A percentile compares a stretch with the other conserved stretches of the same genome.
Evolutionary conservation across 2,797 vertebrate species (phyloP).

Genomic region (Spinus olivaceus): DNA sequence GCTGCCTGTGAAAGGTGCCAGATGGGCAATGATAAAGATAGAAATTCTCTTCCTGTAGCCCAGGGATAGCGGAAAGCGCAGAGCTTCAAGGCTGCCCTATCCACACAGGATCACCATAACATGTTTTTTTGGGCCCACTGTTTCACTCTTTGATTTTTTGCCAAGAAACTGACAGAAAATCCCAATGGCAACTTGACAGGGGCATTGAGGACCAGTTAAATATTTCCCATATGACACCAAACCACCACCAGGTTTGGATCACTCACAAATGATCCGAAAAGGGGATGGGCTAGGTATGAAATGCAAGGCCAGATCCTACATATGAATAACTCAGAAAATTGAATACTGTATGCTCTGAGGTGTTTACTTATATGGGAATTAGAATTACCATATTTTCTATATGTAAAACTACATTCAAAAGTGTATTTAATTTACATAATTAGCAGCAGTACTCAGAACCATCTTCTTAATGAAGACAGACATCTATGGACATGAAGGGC

Average conservation of each 20-base stretch:
- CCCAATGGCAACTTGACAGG: neutral
- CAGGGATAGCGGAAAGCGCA: neutral
- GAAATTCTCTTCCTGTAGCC: conserved; percentile 40
- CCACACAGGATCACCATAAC: neutral
- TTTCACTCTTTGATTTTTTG: neutral
- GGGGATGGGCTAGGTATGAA: neutral
- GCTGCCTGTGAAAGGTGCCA: conserved; percentile 49
- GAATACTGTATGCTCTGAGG: neutral
- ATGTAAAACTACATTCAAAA: neutral
- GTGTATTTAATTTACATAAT: neutral
- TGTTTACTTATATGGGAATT: neutral
- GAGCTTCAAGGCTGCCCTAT: neutral
- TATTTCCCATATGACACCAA: neutral
- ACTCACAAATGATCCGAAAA: neutral
- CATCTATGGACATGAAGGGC: neutral
- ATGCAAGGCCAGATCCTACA: neutral
- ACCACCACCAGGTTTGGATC: neutral
- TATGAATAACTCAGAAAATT: neutral
- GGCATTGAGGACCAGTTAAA: neutral
- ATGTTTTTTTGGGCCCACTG: neutral
- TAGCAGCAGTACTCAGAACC: neutral
- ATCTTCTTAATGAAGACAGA: neutral
- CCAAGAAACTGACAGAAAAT: neutral
- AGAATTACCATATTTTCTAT: neutral
- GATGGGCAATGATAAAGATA: conserved; percentile 51